Conservation (phyloP, 2,888 invertebrate genomes). For the Idaea aversata region DNA sequence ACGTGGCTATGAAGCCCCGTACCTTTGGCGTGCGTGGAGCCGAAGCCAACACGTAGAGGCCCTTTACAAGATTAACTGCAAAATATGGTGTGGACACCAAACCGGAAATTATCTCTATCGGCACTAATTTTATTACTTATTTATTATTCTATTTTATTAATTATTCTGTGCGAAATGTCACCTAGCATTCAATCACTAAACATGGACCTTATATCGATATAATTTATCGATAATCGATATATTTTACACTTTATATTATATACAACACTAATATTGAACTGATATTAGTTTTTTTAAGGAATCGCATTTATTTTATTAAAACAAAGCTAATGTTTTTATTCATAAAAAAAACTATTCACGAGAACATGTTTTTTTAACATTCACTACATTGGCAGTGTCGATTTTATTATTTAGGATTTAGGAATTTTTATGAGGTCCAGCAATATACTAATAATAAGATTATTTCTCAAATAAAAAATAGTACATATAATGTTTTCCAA, state of each 20-base stretch:
- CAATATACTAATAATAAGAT: not conserved
- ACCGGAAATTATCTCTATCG: too few species aligned
- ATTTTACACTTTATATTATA: not conserved
- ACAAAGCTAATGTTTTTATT: not conserved
- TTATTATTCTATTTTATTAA: constrained; percentile 7
- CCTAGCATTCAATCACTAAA: too few species aligned
- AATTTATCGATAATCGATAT: not conserved
- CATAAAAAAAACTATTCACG: too few species aligned
- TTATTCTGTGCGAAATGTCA: not conserved
- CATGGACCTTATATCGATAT: not conserved
- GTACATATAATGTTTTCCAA: too few species aligned
- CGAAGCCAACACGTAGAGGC: too few species aligned
- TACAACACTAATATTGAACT: not conserved
- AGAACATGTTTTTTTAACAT: not conserved
- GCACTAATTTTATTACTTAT: not conserved
- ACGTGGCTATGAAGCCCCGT: too few species aligned
- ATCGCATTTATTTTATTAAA: not conserved
- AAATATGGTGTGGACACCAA: too few species aligned
- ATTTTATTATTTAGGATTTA: not conserved
- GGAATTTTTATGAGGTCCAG: not conserved
- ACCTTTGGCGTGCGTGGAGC: too few species aligned
- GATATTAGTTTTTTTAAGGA: not conserved
- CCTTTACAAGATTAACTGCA: too few species aligned
- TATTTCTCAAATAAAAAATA: too few species aligned
- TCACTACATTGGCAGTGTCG: not conserved